Evolutionary conservation across 2,113 vertebrate genomes (phyloP), one percentile per base, ranked within the genome.

Genomic region (Gallinago jamesoni): DNA sequence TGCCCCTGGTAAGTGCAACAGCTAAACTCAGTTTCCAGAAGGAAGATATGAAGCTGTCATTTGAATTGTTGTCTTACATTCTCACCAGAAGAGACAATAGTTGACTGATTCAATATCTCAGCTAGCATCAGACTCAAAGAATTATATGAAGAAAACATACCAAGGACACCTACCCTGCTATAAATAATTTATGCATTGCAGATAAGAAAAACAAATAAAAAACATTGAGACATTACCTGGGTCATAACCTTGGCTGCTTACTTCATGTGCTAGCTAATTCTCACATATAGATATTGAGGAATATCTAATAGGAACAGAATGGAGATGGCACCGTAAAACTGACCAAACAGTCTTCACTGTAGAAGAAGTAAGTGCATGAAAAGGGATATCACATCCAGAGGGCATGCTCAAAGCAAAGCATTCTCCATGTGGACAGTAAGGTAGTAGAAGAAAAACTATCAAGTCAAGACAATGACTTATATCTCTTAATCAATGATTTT

Each of bases 161-260:
- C 50, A 63, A 87, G 83, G 69, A 90, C 53, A 93, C 30, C 31
- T 82, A 35, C 50, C 21, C 53, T 84, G 85, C 45, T 70, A 53
- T 72, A 69, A 94, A 89, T 37, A 25, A 79, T 23, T 79, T 69
- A 85, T 4, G 8, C 15, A 39, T n/a, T 64, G 48, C 53, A 84
- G 45, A 80, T 82, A 72, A 92, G 56, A 79, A 74, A 91, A 67
- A 67, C 15, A 96, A 81, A 96, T 47, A 87, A 87, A 88, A 33
- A 45, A 63, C 69, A 21, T 1, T 80, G 27, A 87, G 52, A 82
- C 56, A 72, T 60, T 88, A 74, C n/a, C 67, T 80, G 37, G 39
- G 73, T 82, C 57, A 91, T 73, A 75, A 69, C 31, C 48, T 76
- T 7, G 21, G 43, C 64, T 83, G n/a, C 63, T 95, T 87, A 69